Percentiles rank a stretch among this genome's conserved stretches.
phyloP scores from a whole-genome alignment of 2,797 vertebrate genomes.

The Pangasius larnaudii region DNA sequence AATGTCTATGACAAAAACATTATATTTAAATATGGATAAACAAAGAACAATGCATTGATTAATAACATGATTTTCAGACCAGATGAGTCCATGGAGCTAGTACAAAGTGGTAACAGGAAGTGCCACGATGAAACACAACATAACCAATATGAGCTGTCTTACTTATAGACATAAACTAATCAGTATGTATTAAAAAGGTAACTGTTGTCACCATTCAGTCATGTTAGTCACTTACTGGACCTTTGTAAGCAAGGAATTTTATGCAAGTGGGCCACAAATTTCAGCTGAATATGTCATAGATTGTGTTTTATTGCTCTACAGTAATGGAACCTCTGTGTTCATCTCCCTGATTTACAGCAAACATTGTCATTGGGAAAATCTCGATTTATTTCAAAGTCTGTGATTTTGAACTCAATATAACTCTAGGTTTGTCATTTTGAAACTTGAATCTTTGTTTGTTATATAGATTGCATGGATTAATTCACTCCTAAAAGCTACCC shows the following conservation, averaged over 20 bases:
- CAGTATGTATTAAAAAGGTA: not conserved
- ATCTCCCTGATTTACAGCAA: not conserved
- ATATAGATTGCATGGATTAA: not conserved
- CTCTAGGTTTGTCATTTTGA: not conserved
- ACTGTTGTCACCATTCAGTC: not conserved
- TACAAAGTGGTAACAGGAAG: not conserved
- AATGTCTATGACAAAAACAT: not conserved
- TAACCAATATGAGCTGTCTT: not conserved
- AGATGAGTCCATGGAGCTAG: not conserved
- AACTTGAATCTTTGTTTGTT: not conserved
- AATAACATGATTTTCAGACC: not conserved
- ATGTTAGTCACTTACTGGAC: not conserved
- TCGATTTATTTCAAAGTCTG: not conserved
- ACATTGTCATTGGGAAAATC: not conserved
- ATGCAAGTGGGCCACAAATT: not conserved
- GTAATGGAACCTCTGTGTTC: too few species aligned
- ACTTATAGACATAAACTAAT: not conserved
- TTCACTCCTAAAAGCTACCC: not conserved
- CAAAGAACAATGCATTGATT: not conserved
- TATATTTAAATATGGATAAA: not conserved
- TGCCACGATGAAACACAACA: not conserved
- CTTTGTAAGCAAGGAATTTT: not conserved
- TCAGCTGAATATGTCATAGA: not conserved
- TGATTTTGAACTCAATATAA: not conserved
- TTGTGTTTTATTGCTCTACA: too few species aligned